A percentile compares a stretch with the other conserved stretches of the same genome.
Evolutionary conservation across 2,113 vertebrate species (phyloP).

Genomic region (Struthidea cinerea): DNA sequence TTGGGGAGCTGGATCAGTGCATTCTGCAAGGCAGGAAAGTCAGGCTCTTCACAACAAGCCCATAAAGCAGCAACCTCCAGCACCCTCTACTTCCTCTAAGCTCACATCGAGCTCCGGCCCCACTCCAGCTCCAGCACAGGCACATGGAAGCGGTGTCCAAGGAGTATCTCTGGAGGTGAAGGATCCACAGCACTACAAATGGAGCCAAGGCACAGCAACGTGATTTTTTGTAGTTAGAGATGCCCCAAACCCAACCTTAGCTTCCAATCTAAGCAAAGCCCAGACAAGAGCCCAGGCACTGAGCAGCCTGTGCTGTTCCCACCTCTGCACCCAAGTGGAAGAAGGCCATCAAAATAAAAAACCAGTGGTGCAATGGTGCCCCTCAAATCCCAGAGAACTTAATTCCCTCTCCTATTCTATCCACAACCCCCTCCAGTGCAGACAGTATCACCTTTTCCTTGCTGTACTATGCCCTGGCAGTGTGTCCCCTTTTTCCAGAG

Average conservation of each 20-base stretch:
- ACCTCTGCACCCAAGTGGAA: not conserved
- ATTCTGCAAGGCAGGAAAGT: not conserved
- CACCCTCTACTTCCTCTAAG: not conserved
- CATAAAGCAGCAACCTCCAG: rapidly evolving
- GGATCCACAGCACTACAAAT: not conserved
- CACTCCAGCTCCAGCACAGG: rapidly evolving
- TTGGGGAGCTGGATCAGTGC: not conserved
- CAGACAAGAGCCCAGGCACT: not conserved
- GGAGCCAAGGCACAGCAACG: not conserved
- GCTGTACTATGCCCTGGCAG: not conserved
- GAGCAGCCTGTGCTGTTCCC: not conserved
- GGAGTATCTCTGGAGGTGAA: not conserved
- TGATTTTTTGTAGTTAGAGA: not conserved
- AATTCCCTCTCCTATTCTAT: not conserved
- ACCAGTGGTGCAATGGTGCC: not conserved
- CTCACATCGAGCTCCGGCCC: rapidly evolving
- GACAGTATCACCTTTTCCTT: not conserved
- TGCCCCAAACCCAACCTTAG: not conserved
- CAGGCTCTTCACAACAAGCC: not conserved
- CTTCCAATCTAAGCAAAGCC: not conserved
- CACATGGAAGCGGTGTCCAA: rapidly evolving
- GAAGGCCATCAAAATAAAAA: not conserved
- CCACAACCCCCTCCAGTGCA: rapidly evolving
- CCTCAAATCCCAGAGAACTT: not conserved
- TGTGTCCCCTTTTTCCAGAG: not conserved